phyloP scores from a whole-genome alignment of 2,888 invertebrate genomes.

The Abrostola triplasia region DNA sequence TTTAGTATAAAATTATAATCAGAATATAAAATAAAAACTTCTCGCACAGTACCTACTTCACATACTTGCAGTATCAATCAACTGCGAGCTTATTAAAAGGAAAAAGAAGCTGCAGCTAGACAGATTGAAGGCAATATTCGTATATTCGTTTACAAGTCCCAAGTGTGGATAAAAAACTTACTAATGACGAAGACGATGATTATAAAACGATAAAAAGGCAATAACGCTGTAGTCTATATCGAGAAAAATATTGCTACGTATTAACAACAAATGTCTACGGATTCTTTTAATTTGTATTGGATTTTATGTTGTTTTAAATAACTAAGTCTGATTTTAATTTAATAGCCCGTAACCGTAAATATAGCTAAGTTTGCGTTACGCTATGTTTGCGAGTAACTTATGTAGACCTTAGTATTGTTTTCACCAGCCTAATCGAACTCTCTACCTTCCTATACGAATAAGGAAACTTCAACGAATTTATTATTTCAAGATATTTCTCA shows the following conservation, averaged over 20 bases:
- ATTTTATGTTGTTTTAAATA: not conserved
- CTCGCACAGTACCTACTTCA: not conserved
- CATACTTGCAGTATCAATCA: constrained; percentile 29
- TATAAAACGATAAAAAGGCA: constrained; percentile 34
- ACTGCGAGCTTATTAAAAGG: constrained; percentile 18
- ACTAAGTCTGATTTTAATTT: not conserved
- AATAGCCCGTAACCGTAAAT: too few species aligned
- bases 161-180: constrained; percentile 40
- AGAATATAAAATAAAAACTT: not conserved
- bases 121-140: constrained; percentile 25
- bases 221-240: constrained; percentile 8
- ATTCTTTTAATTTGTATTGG: constrained; percentile 6
- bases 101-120: constrained; percentile 32
- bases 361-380: too few species aligned
- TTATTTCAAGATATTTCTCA: too few species aligned
- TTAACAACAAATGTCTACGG: constrained; percentile 14
- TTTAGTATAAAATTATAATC: constrained; percentile 10
- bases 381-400: too few species aligned
- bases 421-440: too few species aligned
- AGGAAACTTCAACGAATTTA: too few species aligned
- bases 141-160: constrained; percentile 30
- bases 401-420: too few species aligned
- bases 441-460: too few species aligned
- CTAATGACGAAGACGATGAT: constrained; percentile 38
- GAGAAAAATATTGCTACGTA: constrained; percentile 14